Conservation (phyloP, 1,140 invertebrate species). For the Tetramorium alpestre region DNA sequence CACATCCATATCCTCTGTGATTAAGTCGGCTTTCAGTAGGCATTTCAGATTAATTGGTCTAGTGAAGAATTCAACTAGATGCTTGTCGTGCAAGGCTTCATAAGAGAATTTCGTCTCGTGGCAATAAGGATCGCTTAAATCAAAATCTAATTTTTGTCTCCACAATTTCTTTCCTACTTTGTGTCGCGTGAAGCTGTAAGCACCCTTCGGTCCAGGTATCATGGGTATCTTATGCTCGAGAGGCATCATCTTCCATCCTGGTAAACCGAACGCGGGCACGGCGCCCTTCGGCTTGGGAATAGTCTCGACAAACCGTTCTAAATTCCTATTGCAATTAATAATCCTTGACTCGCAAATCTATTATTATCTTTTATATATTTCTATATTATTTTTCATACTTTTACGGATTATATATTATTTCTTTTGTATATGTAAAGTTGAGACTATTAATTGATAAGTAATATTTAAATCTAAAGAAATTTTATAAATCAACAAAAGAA, state of each 20-base stretch:
- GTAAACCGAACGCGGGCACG: slow-evolving; percentile 77
- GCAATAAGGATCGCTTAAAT: slow-evolving; percentile 79
- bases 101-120: slow-evolving; percentile 76
- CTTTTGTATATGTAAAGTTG: not conserved
- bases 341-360: not conserved
- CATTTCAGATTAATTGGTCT: slow-evolving; percentile 68
- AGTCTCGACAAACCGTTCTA: slow-evolving; percentile 72
- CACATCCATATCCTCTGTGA: slow-evolving; percentile 78
- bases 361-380: not conserved
- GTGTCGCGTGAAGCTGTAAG: slow-evolving; percentile 77
- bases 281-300: slow-evolving; percentile 78
- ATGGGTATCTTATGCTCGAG: slow-evolving; percentile 82
- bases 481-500: not conserved
- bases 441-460: not conserved
- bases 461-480: not conserved
- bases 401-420: not conserved
- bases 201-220: slow-evolving; percentile 74
- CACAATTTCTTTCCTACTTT: slow-evolving; percentile 79
- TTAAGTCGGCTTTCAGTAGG: slow-evolving; percentile 77
- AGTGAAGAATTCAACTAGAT: slow-evolving; percentile 78
- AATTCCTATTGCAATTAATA: slow-evolving; percentile 21
- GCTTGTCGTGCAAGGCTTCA: slow-evolving; percentile 82
- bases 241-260: slow-evolving; percentile 80
- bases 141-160: slow-evolving; percentile 69
- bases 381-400: not conserved